Evolutionary conservation across 2,113 vertebrate genomes (phyloP), one percentile per base, ranked within the genome.

Genomic region (Euleptes europaea): DNA sequence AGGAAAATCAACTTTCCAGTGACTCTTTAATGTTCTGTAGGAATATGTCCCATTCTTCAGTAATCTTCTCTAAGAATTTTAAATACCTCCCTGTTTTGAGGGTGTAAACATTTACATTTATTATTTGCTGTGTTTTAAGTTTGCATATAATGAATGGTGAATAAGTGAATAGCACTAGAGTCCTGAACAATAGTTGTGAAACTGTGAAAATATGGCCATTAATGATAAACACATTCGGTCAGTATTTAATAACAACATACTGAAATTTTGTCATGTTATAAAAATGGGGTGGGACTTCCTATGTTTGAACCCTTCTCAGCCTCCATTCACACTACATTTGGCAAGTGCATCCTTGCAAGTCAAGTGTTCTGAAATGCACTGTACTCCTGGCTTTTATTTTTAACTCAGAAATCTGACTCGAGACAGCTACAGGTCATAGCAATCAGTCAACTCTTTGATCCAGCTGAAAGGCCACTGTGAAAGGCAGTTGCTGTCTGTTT

Each of bases 171-270:
- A 77, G 44, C 13, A 57, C 15, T 87, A 82, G 54, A 17, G 10
- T 86, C 21, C 70, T 85, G 86, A 90, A 85, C 54, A 83, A 35
- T 75, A 83, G 54, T 65, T 90, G 63, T 47, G 86, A 89, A 70
- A 63, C 92, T 92, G 89, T 87, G 86, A 90, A 94, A 92, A 83
- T 79, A 81, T 90, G 54, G 49, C 86, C 38, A 44, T 1, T 89
- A 88, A 86, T 90, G n/a, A 84, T 83, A 84, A 81, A 76, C 38
- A 35, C 38, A 54, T 65, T 85, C 70, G 88, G 76, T 88, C 80
- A 90, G 57, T 76, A 78, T 85, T 89, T 87, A 82, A 54, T 87
- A 87, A 87, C 73, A 82, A 51, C 47, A 78, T 81, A n/a, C 79
- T 89, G 77, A 88, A 85, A 87, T 47, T 7, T 85, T 86, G 73